A percentile compares a stretch with the other conserved stretches of the same genome.
Conservation (phyloP, 2,888 invertebrate genomes). For the Barypeithes pellucidus region DNA sequence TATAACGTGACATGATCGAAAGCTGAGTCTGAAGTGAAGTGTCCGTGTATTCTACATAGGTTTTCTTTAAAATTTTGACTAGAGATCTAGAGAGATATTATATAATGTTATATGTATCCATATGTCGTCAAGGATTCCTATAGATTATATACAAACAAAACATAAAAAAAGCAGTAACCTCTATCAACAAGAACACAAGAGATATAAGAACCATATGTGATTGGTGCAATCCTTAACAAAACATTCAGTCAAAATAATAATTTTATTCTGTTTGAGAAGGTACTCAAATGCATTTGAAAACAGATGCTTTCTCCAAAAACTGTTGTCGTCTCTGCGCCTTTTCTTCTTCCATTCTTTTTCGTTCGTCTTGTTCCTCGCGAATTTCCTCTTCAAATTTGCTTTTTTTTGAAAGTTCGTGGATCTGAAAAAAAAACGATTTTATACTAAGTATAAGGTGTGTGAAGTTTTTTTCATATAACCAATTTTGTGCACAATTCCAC, state of each 20-base stretch:
- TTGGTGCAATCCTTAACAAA: slow-evolving; percentile 16
- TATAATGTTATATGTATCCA: too few species aligned
- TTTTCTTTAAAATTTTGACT: too few species aligned
- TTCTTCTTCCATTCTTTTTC: slow-evolving; percentile 88
- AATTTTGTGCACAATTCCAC: too few species aligned
- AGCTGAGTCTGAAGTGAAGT: too few species aligned
- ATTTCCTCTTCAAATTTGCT: slow-evolving; percentile 96
- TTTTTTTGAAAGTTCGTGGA: slow-evolving; percentile 86
- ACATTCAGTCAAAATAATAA: slow-evolving; percentile 29
- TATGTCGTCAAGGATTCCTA: too few species aligned
- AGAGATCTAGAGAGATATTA: too few species aligned
- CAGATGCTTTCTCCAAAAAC: slow-evolving; percentile 91
- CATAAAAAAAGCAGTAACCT: background rate
- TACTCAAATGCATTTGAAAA: slow-evolving; percentile 77
- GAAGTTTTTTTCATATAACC: too few species aligned
- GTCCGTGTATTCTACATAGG: too few species aligned
- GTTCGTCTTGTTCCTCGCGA: slow-evolving; percentile 91
- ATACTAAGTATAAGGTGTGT: too few species aligned
- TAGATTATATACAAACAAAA: background rate
- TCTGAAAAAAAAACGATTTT: slow-evolving; percentile 75
- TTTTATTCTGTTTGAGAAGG: background rate
- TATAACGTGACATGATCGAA: too few species aligned
- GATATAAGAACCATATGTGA: background rate
- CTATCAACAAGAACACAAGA: background rate
- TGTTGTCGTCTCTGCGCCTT: slow-evolving; percentile 85